These are phyloP conservation scores for Plagiodera versicolora DNA, from an alignment of 2,888 invertebrate species.

Conservation along the genomic window DNA sequence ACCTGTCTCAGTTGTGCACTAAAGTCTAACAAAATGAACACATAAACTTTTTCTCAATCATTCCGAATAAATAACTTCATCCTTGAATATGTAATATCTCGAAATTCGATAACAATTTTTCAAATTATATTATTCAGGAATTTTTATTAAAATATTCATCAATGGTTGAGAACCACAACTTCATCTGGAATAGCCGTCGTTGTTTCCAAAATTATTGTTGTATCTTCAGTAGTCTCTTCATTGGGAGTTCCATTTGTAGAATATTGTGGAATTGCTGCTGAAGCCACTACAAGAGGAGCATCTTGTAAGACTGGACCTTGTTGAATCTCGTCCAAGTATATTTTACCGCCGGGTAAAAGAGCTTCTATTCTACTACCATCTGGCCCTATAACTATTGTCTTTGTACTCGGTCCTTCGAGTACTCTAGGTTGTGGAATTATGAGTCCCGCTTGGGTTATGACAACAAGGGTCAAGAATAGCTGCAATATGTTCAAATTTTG, in stretches of 20 bases:
- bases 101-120: too few species aligned
- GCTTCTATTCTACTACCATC: slow-evolving; percentile 33
- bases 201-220: not conserved
- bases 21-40: too few species aligned
- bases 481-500: not conserved
- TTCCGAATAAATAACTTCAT: too few species aligned
- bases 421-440: slow-evolving; percentile 25
- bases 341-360: slow-evolving; percentile 14
- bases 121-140: too few species aligned
- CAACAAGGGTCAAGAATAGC: slow-evolving; percentile 29
- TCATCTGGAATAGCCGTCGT: not conserved
- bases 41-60: too few species aligned
- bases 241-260: not conserved
- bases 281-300: slow-evolving; percentile 3
- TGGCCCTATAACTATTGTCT: slow-evolving; percentile 37
- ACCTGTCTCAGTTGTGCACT: too few species aligned
- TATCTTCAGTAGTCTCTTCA: not conserved
- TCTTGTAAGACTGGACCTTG: slow-evolving; percentile 11
- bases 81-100: too few species aligned
- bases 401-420: slow-evolving; percentile 40
- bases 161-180: too few species aligned
- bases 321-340: slow-evolving; percentile 10
- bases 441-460: slow-evolving; percentile 30
- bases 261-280: not conserved
- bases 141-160: too few species aligned